Evolutionary conservation across 2,888 invertebrate genomes (phyloP), one percentile per base, ranked within the genome.

Genomic region (Halictus ligatus): DNA sequence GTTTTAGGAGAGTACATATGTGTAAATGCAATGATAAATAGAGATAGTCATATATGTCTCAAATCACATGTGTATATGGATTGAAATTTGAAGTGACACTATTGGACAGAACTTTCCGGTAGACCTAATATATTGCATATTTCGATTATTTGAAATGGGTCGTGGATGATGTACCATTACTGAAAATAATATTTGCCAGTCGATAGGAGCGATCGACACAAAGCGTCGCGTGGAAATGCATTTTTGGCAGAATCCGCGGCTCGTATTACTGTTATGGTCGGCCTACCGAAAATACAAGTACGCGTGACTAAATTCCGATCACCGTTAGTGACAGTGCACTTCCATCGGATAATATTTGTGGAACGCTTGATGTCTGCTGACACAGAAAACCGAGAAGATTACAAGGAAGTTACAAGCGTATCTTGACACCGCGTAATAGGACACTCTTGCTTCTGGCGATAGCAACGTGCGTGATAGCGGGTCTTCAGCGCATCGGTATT

Each of bases 351-450:
- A 74, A 78, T 71, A 74, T 87, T 86, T 81, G 81, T 78, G 60
- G 58, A 77, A 83, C 86, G 80, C 60, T 81, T 71, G 18, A 64
- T 48, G 75, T 74, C 43, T 83, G 90, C 87, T 89, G 89, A 91
- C 87, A 80, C 75, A 46, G 81, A 86, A 87, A 83, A 43, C 79
- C 75, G 82, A 88, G 88, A 78, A 83, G 85, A 82, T 85, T 90
- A 89, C 85, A 83, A 86, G 91, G 87, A 88, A 91, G 85, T 90
- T 84, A 91, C 89, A 90, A 89, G 90, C 90, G 88, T 90, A 86
- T 75, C 69, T 84, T 81, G 89, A 91, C 91, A 80, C 29, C 83
- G 90, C 85, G 90, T 89, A 90, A 90, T 87, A 54, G 29, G 77
- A 90, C 64, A 69, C 76, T 67, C 60, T 73, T 73, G 48, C 64